Conservation (phyloP, 92 coral and sea anemone genomes). For the Hydrozoanthus gracilis region DNA sequence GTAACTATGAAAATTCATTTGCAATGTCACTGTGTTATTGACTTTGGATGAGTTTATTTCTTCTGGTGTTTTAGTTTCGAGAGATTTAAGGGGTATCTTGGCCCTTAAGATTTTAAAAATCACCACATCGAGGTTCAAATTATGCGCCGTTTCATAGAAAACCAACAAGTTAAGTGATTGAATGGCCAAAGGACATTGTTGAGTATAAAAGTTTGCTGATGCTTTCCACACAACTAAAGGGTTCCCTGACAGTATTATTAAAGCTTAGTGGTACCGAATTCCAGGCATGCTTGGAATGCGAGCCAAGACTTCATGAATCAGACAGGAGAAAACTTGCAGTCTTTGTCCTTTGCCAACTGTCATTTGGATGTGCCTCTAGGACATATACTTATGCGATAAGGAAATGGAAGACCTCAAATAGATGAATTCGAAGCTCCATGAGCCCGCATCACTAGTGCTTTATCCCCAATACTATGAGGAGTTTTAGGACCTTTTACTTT, state of each 20-base stretch:
- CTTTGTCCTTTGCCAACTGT: too few species aligned
- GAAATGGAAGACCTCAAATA: neutral
- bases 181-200: too few species aligned
- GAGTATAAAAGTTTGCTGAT: too few species aligned
- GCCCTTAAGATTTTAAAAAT: neutral
- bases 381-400: too few species aligned
- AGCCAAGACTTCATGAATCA: too few species aligned
- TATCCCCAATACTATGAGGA: conserved; percentile 9
- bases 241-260: too few species aligned
- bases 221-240: too few species aligned
- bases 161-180: conserved; percentile 16
- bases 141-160: neutral
- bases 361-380: too few species aligned
- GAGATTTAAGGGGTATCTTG: conserved; percentile 24
- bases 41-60: conserved; percentile 57
- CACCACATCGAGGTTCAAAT: neutral
- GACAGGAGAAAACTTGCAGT: too few species aligned
- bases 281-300: too few species aligned
- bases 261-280: too few species aligned
- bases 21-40: conserved; percentile 58
- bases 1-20: conserved; percentile 62
- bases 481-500: neutral
- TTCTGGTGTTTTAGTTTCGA: conserved; percentile 64
- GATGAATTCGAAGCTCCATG: conserved; percentile 5
- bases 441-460: neutral